These are phyloP conservation scores for Megathymus violae DNA, from an alignment of 1,140 invertebrate genomes.

Conservation along the genomic window DNA sequence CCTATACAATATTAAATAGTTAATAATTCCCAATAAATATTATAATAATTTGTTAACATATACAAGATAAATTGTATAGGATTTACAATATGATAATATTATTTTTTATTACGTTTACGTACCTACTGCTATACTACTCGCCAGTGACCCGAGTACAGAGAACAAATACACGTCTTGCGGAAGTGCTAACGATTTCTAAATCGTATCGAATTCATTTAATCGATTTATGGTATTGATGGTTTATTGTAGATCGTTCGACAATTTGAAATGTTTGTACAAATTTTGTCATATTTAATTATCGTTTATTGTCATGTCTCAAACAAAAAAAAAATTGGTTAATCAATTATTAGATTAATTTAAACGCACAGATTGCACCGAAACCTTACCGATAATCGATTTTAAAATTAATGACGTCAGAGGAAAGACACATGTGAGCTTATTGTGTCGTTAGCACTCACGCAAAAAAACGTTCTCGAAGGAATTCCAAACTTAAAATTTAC, in stretches of 20 bases:
- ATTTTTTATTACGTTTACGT: background rate
- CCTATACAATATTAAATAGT: background rate
- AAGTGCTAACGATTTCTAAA: background rate
- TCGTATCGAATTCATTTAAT: background rate
- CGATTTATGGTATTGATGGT: no score
- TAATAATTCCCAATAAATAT: background rate
- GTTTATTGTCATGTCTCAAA: no score
- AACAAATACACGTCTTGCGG: background rate
- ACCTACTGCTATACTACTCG: background rate
- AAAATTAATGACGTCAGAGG: no score
- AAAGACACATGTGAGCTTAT: background rate
- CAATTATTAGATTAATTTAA: no score
- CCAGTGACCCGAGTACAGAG: background rate
- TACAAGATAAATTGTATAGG: background rate
- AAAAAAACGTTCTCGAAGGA: background rate
- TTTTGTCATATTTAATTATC: no score
- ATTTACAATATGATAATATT: background rate
- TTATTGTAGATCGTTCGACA: no score
- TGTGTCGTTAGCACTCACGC: slow-evolving; percentile 1
- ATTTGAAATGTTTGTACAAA: no score
- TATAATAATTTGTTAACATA: background rate
- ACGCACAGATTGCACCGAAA: no score
- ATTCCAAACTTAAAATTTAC: background rate
- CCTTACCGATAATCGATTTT: no score
- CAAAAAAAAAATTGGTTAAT: no score